Conservation (phyloP, 92 coral and sea anemone species). For the Micromussa lordhowensis region DNA sequence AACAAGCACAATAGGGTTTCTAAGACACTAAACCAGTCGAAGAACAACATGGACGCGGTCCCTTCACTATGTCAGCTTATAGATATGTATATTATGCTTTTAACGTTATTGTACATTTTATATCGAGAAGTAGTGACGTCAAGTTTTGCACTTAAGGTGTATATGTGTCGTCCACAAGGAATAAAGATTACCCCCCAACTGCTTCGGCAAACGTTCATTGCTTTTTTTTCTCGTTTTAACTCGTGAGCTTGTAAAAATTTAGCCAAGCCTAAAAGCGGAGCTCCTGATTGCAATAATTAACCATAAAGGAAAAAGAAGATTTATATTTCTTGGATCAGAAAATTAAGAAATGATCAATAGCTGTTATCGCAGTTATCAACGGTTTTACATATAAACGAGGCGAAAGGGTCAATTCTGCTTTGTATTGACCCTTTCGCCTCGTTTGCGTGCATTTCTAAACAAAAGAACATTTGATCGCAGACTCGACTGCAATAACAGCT, state of each 20-base stretch:
- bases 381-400: too few species aligned
- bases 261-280: too few species aligned
- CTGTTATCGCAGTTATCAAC: too few species aligned
- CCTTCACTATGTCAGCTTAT: neutral
- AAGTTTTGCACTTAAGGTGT: neutral
- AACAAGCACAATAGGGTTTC: neutral
- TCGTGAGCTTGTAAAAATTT: neutral
- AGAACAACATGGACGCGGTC: neutral
- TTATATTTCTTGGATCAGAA: too few species aligned
- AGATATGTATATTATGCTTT: neutral
- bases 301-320: too few species aligned
- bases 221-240: neutral
- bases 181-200: neutral
- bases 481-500: too few species aligned
- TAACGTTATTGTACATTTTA: neutral
- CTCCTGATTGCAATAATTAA: too few species aligned
- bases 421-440: too few species aligned
- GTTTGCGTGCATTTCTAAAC: too few species aligned
- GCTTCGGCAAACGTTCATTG: neutral
- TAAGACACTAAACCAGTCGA: neutral
- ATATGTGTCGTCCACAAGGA: neutral
- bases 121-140: neutral
- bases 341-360: too few species aligned
- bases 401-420: too few species aligned
- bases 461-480: too few species aligned